phyloP scores from a whole-genome alignment of 2,797 vertebrate species.

The Apodemus agrarius region DNA sequence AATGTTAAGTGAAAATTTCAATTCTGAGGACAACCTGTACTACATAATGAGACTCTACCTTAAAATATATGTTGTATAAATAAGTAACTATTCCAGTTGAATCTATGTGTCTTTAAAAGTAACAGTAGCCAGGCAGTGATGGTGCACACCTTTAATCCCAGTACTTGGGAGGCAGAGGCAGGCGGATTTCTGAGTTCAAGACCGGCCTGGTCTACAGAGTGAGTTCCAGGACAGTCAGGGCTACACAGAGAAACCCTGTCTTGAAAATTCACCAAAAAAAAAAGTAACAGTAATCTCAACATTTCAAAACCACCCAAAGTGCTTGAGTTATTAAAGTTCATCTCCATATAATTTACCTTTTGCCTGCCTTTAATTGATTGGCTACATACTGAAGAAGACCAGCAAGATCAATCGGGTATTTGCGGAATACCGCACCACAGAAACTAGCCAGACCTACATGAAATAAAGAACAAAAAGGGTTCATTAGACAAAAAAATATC shows the following conservation, averaged over 20 bases:
- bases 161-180: too few relatives aligned
- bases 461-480: slow-evolving; percentile 57
- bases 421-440: slow-evolving; percentile 98
- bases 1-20: neutral
- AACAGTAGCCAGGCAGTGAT: too few relatives aligned
- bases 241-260: too few relatives aligned
- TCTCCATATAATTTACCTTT: slow-evolving; percentile 90
- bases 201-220: too few relatives aligned
- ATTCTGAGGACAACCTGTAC: neutral
- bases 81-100: slow-evolving; percentile 40
- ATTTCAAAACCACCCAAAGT: slow-evolving; percentile 48
- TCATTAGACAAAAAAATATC: slow-evolving; percentile 50
- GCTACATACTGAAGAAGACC: slow-evolving; percentile 99
- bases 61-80: slow-evolving; percentile 1
- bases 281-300: slow-evolving; percentile 54
- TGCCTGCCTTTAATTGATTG: slow-evolving; percentile 98
- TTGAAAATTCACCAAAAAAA: too few relatives aligned
- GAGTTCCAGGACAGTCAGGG: too few relatives aligned
- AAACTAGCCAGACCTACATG: slow-evolving; percentile 95
- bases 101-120: slow-evolving; percentile 55
- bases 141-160: too few relatives aligned
- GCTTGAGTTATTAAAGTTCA: slow-evolving; percentile 61
- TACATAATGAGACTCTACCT: neutral
- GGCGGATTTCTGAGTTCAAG: too few relatives aligned
- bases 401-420: slow-evolving; percentile 98